These are phyloP conservation scores for Ancistrus triradiatus DNA, from an alignment of 2,113 vertebrate species.

Conservation along the genomic window DNA sequence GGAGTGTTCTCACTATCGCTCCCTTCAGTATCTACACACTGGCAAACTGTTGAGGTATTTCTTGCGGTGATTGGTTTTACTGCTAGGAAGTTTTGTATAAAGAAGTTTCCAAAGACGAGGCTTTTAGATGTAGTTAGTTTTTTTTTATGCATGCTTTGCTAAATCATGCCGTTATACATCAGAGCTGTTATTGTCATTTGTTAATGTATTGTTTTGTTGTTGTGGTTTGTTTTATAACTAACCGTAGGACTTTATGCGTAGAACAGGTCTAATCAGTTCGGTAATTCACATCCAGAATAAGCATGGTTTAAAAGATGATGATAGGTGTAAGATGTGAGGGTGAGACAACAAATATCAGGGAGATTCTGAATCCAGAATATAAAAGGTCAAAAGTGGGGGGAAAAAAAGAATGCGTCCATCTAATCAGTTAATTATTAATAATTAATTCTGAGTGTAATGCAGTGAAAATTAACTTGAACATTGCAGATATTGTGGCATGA, in stretches of 20 bases:
- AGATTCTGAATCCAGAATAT: conserved; percentile 65
- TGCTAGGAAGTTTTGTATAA: conserved; percentile 84
- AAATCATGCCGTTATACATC: conserved; percentile 86
- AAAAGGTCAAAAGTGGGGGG: conserved; percentile 54
- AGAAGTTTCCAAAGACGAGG: conserved; percentile 60
- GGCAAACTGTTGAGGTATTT: conserved; percentile 99
- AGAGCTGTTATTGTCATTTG: conserved; percentile 69
- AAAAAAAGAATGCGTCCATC: conserved; percentile 70
- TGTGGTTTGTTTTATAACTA: conserved; percentile 75
- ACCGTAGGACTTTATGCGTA: conserved; percentile 67
- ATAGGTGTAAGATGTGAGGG: conserved; percentile 67
- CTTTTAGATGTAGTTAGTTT: conserved; percentile 64
- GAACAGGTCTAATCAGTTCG: conserved; percentile 68
- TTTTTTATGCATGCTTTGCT: conserved; percentile 99
- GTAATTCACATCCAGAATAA: conserved; percentile 72
- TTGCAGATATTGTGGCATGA: neutral
- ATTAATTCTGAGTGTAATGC: neutral
- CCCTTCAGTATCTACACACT: conserved; percentile 94
- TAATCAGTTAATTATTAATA: conserved; percentile 16
- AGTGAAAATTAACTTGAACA: neutral
- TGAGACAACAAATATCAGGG: conserved; percentile 53
- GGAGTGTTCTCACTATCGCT: conserved; percentile 99
- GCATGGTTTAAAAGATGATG: conserved; percentile 83
- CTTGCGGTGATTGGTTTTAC: conserved; percentile 99
- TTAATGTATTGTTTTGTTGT: conserved; percentile 8